Evolutionary conservation across 2,113 vertebrate species (phyloP), one percentile per base, ranked within the genome.

Genomic region (Zootoca vivipara): DNA sequence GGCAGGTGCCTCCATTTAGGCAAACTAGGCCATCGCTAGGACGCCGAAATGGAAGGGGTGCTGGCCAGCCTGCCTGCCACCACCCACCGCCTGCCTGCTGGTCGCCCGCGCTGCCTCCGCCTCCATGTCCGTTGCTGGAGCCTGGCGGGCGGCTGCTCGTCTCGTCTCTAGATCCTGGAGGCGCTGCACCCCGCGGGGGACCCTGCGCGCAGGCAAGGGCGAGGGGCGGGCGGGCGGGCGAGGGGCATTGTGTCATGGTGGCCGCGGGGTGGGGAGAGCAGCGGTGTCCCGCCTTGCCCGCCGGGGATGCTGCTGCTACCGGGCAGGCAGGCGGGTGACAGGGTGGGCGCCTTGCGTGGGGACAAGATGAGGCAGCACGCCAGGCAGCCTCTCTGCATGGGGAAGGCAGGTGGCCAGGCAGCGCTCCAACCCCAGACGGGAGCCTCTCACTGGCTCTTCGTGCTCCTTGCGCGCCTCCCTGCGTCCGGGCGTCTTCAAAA

Each of bases 61-160:
- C n/a, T n/a, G n/a, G n/a, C 30, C 77, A 22, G 38, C 4, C 46
- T 64, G n/a, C n/a, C 1, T 40, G 65, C 81, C n/a, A 3, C 73
- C 56, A 86, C 64, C 85, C 52, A 72, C 28, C 90, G 28, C 89
- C 87, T 46, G 65, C 78, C 3, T 70, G 62, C 88, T 64, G 58
- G 72, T 24, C 90, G 28, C 89, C 87, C 92, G 88, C 92, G 87
- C 92, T 92, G 92, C 92, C 88, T 83, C 90, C 46, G 9, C 46
- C 46, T 52, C 46, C 70, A 83, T 90, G 88, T 90, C 90, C 89
- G 82, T 20, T 15, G 18, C 91, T 85, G 83, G 84, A 86, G 78
- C 90, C 89, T 40, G 89, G 38, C 87, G 92, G 88, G 38, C 89
- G 52, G 91, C 91, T 82, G 93, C 90, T 24, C 10, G 12, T 92